These are phyloP conservation scores for Plumapathes pennacea DNA, from an alignment of 92 coral and sea anemone genomes.

Conservation along the genomic window DNA sequence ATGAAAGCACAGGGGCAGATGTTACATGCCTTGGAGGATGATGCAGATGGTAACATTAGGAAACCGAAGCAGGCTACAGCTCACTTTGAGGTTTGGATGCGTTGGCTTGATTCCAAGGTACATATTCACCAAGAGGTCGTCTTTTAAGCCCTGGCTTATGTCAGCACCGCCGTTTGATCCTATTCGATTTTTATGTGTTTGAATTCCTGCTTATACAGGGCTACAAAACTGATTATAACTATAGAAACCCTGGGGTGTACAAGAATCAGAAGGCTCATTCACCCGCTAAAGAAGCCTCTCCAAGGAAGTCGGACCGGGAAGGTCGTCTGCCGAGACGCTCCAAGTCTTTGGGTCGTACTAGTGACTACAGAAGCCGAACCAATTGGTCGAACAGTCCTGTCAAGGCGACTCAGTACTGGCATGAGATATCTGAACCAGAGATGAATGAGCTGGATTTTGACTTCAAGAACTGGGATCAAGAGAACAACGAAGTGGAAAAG, in stretches of 20 bases:
- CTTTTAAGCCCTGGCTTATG: neutral
- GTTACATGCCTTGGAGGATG: slow-evolving; percentile 37
- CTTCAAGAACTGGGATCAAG: slow-evolving; percentile 17
- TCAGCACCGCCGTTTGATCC: neutral
- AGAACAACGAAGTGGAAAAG: slow-evolving; percentile 9
- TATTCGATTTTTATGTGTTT: neutral
- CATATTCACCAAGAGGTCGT: neutral
- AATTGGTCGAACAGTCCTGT: slow-evolving; percentile 81
- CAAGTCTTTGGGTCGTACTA: slow-evolving; percentile 48
- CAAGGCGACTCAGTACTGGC: slow-evolving; percentile 70
- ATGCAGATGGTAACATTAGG: slow-evolving; percentile 52
- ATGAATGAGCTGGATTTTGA: slow-evolving; percentile 42
- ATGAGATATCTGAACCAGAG: too few species aligned
- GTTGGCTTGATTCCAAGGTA: slow-evolving; percentile 77
- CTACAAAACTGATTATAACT: slow-evolving; percentile 76
- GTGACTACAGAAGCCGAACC: slow-evolving; percentile 62
- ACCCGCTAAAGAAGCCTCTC: slow-evolving; percentile 34
- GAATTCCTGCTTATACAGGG: slow-evolving; percentile 31
- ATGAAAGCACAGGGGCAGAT: slow-evolving; percentile 57
- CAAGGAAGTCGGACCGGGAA: slow-evolving; percentile 50
- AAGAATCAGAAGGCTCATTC: slow-evolving; percentile 46
- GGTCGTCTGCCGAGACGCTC: slow-evolving; percentile 26
- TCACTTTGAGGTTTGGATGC: slow-evolving; percentile 84
- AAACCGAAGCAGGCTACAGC: slow-evolving; percentile 48
- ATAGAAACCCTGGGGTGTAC: slow-evolving; percentile 45